Evolutionary conservation across 2,113 vertebrate species (phyloP).

Genomic region (Aegotheles bennettii): DNA sequence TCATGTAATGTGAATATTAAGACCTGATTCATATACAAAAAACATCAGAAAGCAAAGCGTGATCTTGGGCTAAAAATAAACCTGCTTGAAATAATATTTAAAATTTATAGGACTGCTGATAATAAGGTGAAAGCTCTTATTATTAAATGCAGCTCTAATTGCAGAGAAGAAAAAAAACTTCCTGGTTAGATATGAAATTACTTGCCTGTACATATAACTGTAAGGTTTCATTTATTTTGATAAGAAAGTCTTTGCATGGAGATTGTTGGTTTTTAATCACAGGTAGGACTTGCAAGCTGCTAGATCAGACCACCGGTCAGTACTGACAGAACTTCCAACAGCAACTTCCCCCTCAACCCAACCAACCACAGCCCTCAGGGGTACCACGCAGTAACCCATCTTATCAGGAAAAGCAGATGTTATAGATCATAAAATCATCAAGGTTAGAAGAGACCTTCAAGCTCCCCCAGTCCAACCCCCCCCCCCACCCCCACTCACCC

Average conservation of each 20-base stretch:
- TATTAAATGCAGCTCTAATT: neutral
- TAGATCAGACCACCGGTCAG: neutral
- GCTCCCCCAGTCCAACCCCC: too few relatives aligned
- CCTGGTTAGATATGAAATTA: neutral
- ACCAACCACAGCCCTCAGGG: fast-evolving
- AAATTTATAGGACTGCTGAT: neutral
- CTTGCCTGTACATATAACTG: neutral
- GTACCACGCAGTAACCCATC: neutral
- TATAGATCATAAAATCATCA: too few relatives aligned
- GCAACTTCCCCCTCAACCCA: neutral
- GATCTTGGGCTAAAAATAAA: conserved; percentile 3
- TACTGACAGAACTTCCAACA: neutral
- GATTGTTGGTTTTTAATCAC: neutral
- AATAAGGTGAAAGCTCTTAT: neutral
- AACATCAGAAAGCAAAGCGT: neutral
- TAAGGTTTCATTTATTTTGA: neutral
- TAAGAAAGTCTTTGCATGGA: neutral
- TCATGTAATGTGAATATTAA: neutral
- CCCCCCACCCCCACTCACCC: too few relatives aligned
- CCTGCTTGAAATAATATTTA: neutral
- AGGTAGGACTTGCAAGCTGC: neutral
- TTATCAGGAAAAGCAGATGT: neutral
- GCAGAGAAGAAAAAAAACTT: neutral
- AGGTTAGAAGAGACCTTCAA: too few relatives aligned
- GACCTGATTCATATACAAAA: neutral